Evolutionary conservation across 30 jellyfish, hydroid and myxozoan species (phyloP).

Genomic region (Cassiopea andromeda): DNA sequence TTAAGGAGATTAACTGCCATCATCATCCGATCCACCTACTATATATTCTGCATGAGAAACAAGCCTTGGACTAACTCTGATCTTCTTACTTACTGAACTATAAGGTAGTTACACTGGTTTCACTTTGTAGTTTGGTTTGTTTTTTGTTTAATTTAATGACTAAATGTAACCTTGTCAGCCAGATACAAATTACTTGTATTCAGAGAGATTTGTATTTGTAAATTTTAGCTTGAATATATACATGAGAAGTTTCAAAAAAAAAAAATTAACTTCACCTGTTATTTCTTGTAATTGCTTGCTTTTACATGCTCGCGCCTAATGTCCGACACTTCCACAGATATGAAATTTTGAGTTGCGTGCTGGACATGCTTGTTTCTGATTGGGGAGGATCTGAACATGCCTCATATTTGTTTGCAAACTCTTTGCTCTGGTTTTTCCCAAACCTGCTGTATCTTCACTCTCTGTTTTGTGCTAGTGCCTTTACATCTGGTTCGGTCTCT

Average conservation of each 20-base stretch:
- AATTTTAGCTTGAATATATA: too few relatives aligned
- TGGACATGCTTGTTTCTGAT: slow-evolving; percentile 7
- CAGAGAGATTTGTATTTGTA: too few relatives aligned
- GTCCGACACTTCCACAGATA: slow-evolving; percentile 13
- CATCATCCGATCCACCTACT: slow-evolving; percentile 15
- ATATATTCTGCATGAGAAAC: too few relatives aligned
- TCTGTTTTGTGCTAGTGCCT: background rate
- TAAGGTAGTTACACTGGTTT: too few relatives aligned
- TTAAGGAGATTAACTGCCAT: slow-evolving; percentile 2
- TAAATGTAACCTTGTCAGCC: too few relatives aligned
- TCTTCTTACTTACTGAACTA: too few relatives aligned
- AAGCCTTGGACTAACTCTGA: too few relatives aligned
- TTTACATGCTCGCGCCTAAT: slow-evolving; percentile 11
- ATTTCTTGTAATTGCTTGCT: slow-evolving; percentile 5
- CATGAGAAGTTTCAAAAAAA: too few relatives aligned
- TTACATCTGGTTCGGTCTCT: background rate
- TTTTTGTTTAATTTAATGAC: too few relatives aligned
- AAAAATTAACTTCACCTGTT: slow-evolving; percentile 21
- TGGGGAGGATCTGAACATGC: slow-evolving; percentile 22
- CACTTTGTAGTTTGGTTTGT: too few relatives aligned
- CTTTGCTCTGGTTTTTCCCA: slow-evolving; percentile 33
- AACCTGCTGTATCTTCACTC: too few relatives aligned
- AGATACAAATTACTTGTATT: too few relatives aligned
- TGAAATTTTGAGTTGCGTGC: slow-evolving; percentile 23
- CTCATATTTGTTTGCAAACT: background rate